phyloP scores from a whole-genome alignment of 23 tunicate genomes.

The Diplosoma virens region DNA sequence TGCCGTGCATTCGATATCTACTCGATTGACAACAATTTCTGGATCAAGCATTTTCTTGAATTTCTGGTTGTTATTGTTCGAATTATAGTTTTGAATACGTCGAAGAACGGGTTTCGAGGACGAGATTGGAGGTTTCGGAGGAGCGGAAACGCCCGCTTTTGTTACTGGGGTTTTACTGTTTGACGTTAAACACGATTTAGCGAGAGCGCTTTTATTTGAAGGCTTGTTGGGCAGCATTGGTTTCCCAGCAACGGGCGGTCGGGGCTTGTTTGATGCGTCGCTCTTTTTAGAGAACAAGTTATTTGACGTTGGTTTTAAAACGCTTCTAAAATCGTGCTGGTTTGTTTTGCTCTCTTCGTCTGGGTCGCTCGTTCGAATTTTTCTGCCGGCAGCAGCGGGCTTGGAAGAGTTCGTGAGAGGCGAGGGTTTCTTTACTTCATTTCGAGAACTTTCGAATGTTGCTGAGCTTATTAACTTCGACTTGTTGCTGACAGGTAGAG shows the following conservation, averaged over 20 bases:
- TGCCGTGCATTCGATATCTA: neutral
- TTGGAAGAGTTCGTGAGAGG: neutral
- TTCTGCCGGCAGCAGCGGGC: neutral
- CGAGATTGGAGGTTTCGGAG: neutral
- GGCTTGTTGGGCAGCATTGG: conserved; percentile 34
- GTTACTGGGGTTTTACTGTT: no score
- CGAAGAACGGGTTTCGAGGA: conserved; percentile 41
- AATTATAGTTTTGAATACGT: conserved; percentile 27
- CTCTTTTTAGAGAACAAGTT: neutral
- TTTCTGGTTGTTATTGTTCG: neutral
- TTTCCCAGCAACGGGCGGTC: conserved; percentile 40
- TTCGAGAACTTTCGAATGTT: neutral
- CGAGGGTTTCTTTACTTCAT: neutral
- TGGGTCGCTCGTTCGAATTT: neutral
- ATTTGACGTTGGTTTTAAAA: conserved; percentile 33
- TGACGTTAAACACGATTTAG: no score
- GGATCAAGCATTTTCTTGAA: neutral
- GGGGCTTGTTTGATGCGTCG: neutral
- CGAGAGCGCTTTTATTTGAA: neutral
- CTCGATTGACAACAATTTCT: conserved; percentile 2
- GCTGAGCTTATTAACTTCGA: neutral
- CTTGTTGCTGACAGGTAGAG: neutral
- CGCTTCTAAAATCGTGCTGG: conserved; percentile 55
- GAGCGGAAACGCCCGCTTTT: no score
- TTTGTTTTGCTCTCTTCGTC: neutral